Conservation (phyloP, 2,888 invertebrate genomes). For the Hoplodrina blanda region DNA sequence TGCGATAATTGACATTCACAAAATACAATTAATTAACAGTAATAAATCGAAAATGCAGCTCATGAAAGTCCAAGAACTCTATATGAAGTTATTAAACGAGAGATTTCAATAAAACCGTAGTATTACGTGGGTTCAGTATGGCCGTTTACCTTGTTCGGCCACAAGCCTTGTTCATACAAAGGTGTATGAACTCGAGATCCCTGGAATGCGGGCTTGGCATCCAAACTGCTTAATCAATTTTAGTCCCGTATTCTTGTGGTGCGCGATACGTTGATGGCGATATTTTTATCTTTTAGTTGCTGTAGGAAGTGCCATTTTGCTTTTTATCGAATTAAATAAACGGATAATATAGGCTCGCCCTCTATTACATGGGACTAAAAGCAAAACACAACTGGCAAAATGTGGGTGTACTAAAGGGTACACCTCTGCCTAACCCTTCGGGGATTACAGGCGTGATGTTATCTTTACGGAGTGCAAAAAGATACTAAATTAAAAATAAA, state of each 20-base stretch:
- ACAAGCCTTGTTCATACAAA: conserved; percentile 58
- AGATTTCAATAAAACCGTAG: conserved; percentile 41
- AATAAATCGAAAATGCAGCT: not conserved
- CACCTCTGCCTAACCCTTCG: no score
- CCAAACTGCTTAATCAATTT: conserved; percentile 77
- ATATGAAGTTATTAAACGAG: conserved; percentile 19
- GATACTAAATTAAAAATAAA: no score
- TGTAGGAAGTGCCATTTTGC: not conserved
- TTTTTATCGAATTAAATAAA: no score
- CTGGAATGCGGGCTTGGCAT: conserved; percentile 67
- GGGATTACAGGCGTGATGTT: no score
- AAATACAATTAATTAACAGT: not conserved
- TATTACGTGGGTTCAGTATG: conserved; percentile 26
- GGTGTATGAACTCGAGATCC: conserved; percentile 65
- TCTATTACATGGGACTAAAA: no score
- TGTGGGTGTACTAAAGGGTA: no score
- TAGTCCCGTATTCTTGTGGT: conserved; percentile 57
- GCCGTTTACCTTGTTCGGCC: conserved; percentile 47
- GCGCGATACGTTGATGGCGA: conserved; percentile 27
- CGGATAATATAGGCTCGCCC: no score
- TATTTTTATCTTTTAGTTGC: conserved; percentile 16
- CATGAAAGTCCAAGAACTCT: conserved; percentile 22
- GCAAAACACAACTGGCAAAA: no score
- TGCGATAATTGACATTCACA: no score
- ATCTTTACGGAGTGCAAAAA: no score